Base-by-base conservation (phyloP, 2,113 vertebrate species). In the Alouatta palliata region DNA sequence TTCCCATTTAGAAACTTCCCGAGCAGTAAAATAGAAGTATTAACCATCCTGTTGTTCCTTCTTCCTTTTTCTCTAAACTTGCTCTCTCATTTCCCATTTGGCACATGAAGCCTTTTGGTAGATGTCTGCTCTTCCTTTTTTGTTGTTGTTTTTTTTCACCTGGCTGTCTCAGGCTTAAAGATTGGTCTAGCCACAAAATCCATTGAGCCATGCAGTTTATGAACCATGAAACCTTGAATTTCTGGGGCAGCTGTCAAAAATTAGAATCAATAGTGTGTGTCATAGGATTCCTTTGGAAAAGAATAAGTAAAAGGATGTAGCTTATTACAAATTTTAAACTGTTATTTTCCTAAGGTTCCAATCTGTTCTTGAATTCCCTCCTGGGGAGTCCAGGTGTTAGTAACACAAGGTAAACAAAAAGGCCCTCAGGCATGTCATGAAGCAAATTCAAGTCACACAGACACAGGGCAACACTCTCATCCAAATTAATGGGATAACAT, bases 1-100 rank as follows among this genome's bases (percentile, higher is more conserved):
- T 97, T 88, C 45, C 47, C 43, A 23, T 56, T 86, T 87, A 83
- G 58, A 89, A 95, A 56, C 30, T 83, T 76, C 82, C 75, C 64
- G 32, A 17, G 56, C 45, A 75, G 66, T 92, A 92, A 97, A 96
- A 91, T 23, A 19, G 52, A 47, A 40, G 81, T 27, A 73, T 76
- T 77, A 89, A 61, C 80, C 8, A 88, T 58, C 82, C 77, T 90
- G 85, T 76, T 95, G 75, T 77, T 90, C 64, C 52, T 80, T 80
- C 37, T 61, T 43, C 49, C 35, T 77, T 66, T 85, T 81, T 73
- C 84, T 71, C 75, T 68, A 61, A 89, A 81, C 37, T 43, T 96
- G 37, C 45, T 93, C 45, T 93, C 52, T 91, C 49, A 66, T 81
- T 96, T 87, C 83, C 96, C 97, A 96, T 98, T 98, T 97, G 98